phyloP scores from a whole-genome alignment of 2,888 invertebrate species.

The Timema cristinae region DNA sequence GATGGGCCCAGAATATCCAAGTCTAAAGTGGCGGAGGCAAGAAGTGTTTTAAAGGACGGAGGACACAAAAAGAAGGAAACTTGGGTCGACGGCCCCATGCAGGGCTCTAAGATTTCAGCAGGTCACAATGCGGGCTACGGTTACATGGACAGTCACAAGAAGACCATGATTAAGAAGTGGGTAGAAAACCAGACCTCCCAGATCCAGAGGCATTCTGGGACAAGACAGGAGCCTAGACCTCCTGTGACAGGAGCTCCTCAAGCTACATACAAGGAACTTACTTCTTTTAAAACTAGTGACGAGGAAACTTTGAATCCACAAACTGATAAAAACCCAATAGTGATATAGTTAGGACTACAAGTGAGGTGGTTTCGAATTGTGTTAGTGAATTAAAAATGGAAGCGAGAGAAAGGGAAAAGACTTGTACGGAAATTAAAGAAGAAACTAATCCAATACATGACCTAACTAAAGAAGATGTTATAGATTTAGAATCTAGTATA shows the following conservation, averaged over 20 bases:
- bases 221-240: constrained; percentile 26
- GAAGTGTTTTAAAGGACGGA: constrained; percentile 72
- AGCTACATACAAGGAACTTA: constrained; percentile 51
- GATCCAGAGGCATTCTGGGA: constrained; percentile 51
- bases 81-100: constrained; percentile 95
- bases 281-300: constrained; percentile 59
- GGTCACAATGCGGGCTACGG: constrained; percentile 65
- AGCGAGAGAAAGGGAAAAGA: too few species aligned
- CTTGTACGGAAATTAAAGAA: too few species aligned
- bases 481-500: too few species aligned
- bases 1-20: constrained; percentile 90
- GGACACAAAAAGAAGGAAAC: constrained; percentile 81
- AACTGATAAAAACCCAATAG: constrained; percentile 30
- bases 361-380: too few species aligned
- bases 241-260: constrained; percentile 37
- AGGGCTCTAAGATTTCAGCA: constrained; percentile 51
- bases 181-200: constrained; percentile 86
- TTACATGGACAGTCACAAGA: constrained; percentile 89
- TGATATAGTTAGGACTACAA: not conserved
- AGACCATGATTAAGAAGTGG: constrained; percentile 90
- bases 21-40: constrained; percentile 71
- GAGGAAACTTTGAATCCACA: constrained; percentile 41
- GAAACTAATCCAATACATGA: too few species aligned
- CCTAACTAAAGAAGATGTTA: too few species aligned
- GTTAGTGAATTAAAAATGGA: too few species aligned